Conservation (phyloP, 2,888 invertebrate species). For the Sinopyrophorus schimmeli region DNA sequence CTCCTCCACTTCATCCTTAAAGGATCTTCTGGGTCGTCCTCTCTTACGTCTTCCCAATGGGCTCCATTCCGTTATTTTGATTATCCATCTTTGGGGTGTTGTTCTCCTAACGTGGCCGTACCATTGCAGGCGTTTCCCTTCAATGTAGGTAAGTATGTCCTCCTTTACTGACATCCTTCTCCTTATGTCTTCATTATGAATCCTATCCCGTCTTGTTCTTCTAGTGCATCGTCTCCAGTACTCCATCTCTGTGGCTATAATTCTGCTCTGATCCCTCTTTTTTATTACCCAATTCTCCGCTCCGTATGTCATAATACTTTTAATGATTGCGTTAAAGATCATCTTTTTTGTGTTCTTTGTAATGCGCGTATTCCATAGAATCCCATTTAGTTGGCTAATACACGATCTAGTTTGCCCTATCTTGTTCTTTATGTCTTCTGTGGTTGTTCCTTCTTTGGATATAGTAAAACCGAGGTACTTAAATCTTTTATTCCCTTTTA, state of each 20-base stretch:
- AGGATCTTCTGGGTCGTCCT: conserved; percentile 7
- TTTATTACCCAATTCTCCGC: conserved; percentile 3
- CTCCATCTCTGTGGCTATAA: conserved; percentile 3
- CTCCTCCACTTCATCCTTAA: conserved; percentile 2
- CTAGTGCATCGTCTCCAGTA: conserved; percentile 10
- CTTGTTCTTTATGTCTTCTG: conserved; percentile 2
- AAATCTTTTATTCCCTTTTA: background rate
- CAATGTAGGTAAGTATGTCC: conserved; percentile 7
- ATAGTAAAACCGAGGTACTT: conserved; percentile 7
- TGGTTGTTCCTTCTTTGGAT: conserved; percentile 1
- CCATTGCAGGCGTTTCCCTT: conserved; percentile 7
- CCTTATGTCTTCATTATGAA: conserved; percentile 7
- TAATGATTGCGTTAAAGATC: background rate
- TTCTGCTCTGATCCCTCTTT: conserved; percentile 3
- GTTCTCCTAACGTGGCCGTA: conserved; percentile 12
- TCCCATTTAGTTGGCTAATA: conserved; percentile 2
- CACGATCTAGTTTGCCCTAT: conserved; percentile 4
- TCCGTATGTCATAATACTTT: conserved; percentile 5
- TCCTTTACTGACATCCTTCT: conserved; percentile 12
- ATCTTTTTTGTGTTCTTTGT: conserved; percentile 8
- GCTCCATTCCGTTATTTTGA: conserved; percentile 5
- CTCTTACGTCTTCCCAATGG: conserved; percentile 7
- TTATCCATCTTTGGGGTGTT: background rate
- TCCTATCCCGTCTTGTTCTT: conserved; percentile 7
- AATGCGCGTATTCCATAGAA: conserved; percentile 2